Evolutionary conservation across 2,113 vertebrate genomes (phyloP).

Genomic region (Dinomys branickii): DNA sequence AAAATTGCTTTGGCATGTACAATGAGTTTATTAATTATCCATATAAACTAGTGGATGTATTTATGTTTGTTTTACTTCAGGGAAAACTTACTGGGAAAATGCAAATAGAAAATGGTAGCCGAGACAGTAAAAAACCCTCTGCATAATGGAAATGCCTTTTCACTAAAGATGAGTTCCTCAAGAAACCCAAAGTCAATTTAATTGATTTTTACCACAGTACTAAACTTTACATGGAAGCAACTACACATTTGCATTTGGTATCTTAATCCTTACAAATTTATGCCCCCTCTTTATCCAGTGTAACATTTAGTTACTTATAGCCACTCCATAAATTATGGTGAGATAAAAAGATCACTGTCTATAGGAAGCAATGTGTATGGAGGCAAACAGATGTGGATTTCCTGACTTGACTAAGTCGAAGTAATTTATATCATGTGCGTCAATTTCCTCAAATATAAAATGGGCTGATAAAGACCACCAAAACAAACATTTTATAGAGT

Average conservation of each 20-base stretch:
- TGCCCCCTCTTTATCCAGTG: slow-evolving; percentile 29
- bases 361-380: neutral
- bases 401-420: neutral
- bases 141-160: slow-evolving; percentile 39
- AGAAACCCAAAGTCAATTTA: slow-evolving; percentile 29
- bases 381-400: neutral
- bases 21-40: slow-evolving; percentile 13
- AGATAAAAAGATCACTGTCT: neutral
- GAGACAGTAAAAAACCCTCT: neutral
- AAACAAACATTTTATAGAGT: neutral
- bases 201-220: slow-evolving; percentile 42
- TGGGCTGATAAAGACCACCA: neutral
- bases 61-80: slow-evolving; percentile 43
- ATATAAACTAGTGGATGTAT: neutral
- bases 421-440: neutral
- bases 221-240: slow-evolving; percentile 43
- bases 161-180: neutral
- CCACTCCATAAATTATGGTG: slow-evolving; percentile 11
- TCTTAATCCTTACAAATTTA: slow-evolving; percentile 59
- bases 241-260: slow-evolving; percentile 37
- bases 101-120: neutral
- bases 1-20: neutral
- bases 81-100: slow-evolving; percentile 32
- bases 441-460: slow-evolving; percentile 52
- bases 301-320: slow-evolving; percentile 14